Conservation (phyloP, 2,113 vertebrate species). For the Bujurquina vittata region DNA sequence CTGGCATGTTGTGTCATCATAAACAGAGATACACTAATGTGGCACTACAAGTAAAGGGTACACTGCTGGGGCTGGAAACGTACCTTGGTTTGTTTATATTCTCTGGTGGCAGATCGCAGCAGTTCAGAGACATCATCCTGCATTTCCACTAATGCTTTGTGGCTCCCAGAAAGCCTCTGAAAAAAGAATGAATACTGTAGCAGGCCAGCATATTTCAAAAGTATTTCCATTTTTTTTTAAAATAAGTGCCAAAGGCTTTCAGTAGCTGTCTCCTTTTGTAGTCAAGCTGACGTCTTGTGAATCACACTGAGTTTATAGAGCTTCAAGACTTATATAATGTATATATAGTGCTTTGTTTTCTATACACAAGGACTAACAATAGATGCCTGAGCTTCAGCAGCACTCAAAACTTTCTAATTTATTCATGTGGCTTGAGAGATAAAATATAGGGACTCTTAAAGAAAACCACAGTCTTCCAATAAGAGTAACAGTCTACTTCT, state of each 20-base stretch:
- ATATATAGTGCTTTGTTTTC: constrained; percentile 20
- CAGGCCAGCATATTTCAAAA: neutral
- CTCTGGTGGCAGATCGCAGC: constrained; percentile 84
- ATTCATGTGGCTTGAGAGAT: constrained; percentile 53
- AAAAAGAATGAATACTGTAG: constrained; percentile 43
- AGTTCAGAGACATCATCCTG: constrained; percentile 91
- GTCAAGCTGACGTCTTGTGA: neutral
- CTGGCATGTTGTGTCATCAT: constrained; percentile 21
- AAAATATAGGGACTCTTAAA: constrained; percentile 30
- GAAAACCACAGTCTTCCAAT: neutral
- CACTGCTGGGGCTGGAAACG: constrained; percentile 16
- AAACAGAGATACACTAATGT: constrained; percentile 8
- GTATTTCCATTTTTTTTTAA: neutral
- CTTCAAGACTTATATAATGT: constrained; percentile 7
- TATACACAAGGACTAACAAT: constrained; percentile 34
- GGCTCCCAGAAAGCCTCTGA: constrained; percentile 95
- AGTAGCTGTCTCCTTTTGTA: neutral
- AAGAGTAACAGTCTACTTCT: constrained; percentile 15
- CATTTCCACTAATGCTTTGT: constrained; percentile 98
- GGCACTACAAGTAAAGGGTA: neutral
- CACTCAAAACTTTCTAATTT: constrained; percentile 63
- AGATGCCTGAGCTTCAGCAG: constrained; percentile 22
- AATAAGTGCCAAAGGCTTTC: neutral
- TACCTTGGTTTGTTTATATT: constrained; percentile 89
- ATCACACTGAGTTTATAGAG: constrained; percentile 1